Evolutionary conservation across 30 jellyfish, hydroid and myxozoan genomes (phyloP), one percentile per base, ranked within the genome.

Genomic region (Phacellophora camtschatica): DNA sequence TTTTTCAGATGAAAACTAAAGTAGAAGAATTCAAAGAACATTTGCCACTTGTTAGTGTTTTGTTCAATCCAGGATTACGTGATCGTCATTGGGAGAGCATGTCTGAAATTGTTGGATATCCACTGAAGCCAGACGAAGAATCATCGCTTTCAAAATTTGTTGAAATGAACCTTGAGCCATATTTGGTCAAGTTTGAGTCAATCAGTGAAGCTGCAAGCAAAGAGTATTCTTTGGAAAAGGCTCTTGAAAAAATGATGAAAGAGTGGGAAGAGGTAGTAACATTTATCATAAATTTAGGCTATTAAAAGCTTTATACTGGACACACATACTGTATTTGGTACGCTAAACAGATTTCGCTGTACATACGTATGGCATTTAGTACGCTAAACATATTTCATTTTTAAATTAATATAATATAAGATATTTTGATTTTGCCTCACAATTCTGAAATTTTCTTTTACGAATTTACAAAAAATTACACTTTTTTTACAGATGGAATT

Each of bases 21-120:
- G 99, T 94, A 19, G 99, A 94, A 39, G 95, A 96, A 37, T 94
- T 94, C 92, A 94, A 94, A 58, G 99, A 94, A 48, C 96, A 94
- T 62, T 76, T 94, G 15, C 99, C 99, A 3, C 89, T 94, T 11
- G 97, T 94, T 13, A 71, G 86, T 12, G 89, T 94, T 30, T 72
- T 94, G 20, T 94, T 94, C 81, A 94, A 94, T 74, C 99, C 99
- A 42, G 99, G 99, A 18, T 78, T 94, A 32, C 83, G 99, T 18
- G 99, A 94, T 37, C 99, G 99, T 18, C 99, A 94, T 76, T 94
- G 99, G 99, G 99, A 94, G n/a, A 32, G 85, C 48, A 94, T 94
- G 97, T 94, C 99, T 5, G 99, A 94, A 81, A 87, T 94, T 15
- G 99, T 94, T 34, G 99, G 99, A 62, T 94, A 86, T 46, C 97